Evolutionary conservation across 1,140 invertebrate genomes (phyloP).

Genomic region (Drosophila nannoptera): DNA sequence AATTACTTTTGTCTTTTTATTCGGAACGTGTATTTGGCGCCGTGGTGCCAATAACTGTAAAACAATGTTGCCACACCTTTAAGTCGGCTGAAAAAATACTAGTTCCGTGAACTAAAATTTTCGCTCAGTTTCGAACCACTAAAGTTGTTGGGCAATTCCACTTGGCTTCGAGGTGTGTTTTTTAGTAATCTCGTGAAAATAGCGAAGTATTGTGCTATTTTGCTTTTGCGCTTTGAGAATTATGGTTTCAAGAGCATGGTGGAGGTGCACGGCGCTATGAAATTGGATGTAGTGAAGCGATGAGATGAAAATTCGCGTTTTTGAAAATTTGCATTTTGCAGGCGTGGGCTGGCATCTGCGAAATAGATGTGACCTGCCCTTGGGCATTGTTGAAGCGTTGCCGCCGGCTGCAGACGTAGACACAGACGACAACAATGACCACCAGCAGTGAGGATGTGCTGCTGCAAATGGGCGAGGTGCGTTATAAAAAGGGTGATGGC

Average conservation of each 20-base stretch:
- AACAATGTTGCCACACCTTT: constrained; percentile 7
- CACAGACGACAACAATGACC: constrained; percentile 58
- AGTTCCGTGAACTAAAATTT: constrained; percentile 7
- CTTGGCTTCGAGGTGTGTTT: constrained; percentile 45
- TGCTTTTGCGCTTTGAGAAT: constrained; percentile 13
- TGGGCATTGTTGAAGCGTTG: constrained; percentile 23
- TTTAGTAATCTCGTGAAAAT: constrained; percentile 41
- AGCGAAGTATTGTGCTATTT: constrained; percentile 41
- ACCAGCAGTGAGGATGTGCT: constrained; percentile 91
- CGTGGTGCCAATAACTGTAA: background rate
- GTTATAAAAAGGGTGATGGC: constrained; percentile 97
- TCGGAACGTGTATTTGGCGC: constrained; percentile 7
- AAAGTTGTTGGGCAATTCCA: constrained; percentile 22
- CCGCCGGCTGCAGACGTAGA: constrained; percentile 29
- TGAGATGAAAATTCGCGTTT: constrained; percentile 12
- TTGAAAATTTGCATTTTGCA: constrained; percentile 24
- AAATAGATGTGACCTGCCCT: constrained; percentile 35
- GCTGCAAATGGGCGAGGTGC: constrained; percentile 93
- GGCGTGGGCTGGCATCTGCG: constrained; percentile 23
- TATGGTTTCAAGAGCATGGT: background rate
- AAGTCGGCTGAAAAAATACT: background rate
- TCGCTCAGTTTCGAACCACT: constrained; percentile 6
- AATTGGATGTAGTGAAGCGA: constrained; percentile 8
- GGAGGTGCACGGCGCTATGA: background rate
- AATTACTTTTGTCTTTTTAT: background rate